Conservation (phyloP, 1,140 invertebrate genomes). For the Drosophila watanabei region DNA sequence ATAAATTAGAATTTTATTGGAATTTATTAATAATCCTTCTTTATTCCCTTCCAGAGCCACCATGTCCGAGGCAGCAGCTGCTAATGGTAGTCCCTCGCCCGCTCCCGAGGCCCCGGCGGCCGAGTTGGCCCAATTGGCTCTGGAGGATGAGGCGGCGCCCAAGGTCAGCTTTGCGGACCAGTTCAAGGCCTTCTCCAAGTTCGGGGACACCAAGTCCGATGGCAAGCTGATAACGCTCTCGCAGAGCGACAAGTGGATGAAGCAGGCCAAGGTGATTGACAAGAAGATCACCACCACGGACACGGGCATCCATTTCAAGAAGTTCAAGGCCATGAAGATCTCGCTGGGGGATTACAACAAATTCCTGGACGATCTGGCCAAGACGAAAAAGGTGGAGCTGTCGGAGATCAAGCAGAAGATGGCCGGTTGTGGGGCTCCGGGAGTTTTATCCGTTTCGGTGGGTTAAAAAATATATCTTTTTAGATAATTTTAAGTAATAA, state of each 20-base stretch:
- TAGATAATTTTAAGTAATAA: fast-evolving
- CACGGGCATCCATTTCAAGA: constrained; percentile 95
- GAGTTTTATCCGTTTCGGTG: constrained; percentile 87
- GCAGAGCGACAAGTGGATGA: constrained; percentile 98
- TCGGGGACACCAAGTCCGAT: constrained; percentile 94
- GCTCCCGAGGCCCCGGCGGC: constrained; percentile 65
- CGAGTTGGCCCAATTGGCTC: constrained; percentile 74
- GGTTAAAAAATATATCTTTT: constrained; percentile 25
- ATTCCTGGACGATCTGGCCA: constrained; percentile 93
- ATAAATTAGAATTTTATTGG: background rate
- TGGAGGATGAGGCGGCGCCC: constrained; percentile 70
- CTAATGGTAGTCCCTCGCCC: constrained; percentile 64
- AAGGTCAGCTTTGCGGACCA: constrained; percentile 86
- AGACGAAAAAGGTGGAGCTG: constrained; percentile 91
- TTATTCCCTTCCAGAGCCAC: constrained; percentile 34
- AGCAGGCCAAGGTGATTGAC: constrained; percentile 97
- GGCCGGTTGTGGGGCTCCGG: constrained; percentile 91
- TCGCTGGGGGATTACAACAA: constrained; percentile 92
- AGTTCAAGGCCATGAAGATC: constrained; percentile 92
- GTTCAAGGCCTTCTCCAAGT: constrained; percentile 92
- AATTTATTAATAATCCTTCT: background rate
- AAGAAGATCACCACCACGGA: constrained; percentile 96
- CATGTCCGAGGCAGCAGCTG: constrained; percentile 75
- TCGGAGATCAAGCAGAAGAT: constrained; percentile 92
- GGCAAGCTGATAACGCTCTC: constrained; percentile 94